These are phyloP conservation scores for Listronotus oregonensis DNA, from an alignment of 1,140 invertebrate species.

Conservation along the genomic window DNA sequence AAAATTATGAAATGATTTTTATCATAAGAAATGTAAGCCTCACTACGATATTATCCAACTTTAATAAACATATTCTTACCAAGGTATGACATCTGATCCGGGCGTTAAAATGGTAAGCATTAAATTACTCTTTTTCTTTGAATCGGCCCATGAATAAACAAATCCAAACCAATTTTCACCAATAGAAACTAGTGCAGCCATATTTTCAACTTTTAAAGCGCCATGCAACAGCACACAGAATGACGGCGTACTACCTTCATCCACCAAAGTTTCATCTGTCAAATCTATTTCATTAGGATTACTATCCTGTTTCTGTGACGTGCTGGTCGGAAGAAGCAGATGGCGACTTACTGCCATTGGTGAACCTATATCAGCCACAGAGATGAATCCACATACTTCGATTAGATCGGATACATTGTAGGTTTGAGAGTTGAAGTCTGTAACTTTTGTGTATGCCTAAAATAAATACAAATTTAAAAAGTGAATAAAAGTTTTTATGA, in stretches of 20 bases:
- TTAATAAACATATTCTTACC: slow-evolving; percentile 59
- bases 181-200: slow-evolving; percentile 78
- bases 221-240: slow-evolving; percentile 95
- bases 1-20: too few relatives aligned
- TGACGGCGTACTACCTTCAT: slow-evolving; percentile 83
- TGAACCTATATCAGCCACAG: slow-evolving; percentile 85
- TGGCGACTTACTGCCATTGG: slow-evolving; percentile 92
- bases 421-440: slow-evolving; percentile 67
- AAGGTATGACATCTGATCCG: slow-evolving; percentile 77
- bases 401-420: slow-evolving; percentile 69
- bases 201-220: slow-evolving; percentile 88
- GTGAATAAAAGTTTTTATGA: too few relatives aligned
- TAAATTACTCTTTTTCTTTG: slow-evolving; percentile 92
- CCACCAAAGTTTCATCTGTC: slow-evolving; percentile 66
- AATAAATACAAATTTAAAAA: too few relatives aligned
- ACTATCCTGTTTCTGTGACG: slow-evolving; percentile 60
- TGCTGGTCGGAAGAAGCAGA: slow-evolving; percentile 75
- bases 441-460: slow-evolving; percentile 65
- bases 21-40: neutral
- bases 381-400: slow-evolving; percentile 81
- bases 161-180: slow-evolving; percentile 93
- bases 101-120: slow-evolving; percentile 90
- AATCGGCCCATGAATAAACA: slow-evolving; percentile 91
- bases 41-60: too few relatives aligned
- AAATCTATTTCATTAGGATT: slow-evolving; percentile 66